Evolutionary conservation across 2,797 vertebrate species (phyloP).

Genomic region (Pipistrellus kuhlii): DNA sequence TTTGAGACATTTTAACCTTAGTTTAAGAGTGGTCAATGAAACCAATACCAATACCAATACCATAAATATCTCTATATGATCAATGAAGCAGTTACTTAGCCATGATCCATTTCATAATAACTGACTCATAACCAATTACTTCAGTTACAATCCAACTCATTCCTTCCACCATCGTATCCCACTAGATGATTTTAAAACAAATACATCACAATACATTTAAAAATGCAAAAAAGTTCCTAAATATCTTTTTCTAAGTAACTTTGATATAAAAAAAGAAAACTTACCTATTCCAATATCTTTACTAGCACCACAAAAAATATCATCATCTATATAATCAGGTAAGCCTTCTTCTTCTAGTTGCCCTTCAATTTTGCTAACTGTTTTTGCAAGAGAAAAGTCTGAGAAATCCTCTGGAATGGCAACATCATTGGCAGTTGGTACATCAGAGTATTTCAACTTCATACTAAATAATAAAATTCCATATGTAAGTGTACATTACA

Average conservation of each 20-base stretch:
- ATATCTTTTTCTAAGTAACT: conserved; percentile 47
- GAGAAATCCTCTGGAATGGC: conserved; percentile 87
- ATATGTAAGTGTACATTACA: not conserved
- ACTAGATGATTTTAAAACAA: conserved; percentile 47
- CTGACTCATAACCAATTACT: not conserved
- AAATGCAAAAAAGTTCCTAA: not conserved
- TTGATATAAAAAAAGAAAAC: conserved; percentile 65
- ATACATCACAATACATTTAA: not conserved
- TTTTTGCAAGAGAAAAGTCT: conserved; percentile 91
- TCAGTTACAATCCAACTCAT: not conserved
- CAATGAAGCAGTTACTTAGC: not conserved
- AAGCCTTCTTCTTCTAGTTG: conserved; percentile 87
- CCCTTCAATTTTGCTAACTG: conserved; percentile 90
- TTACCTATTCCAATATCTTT: conserved; percentile 91
- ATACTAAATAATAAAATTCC: conserved; percentile 80
- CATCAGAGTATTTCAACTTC: conserved; percentile 85
- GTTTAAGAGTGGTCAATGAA: conserved; percentile 29
- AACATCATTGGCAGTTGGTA: conserved; percentile 82
- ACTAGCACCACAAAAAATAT: conserved; percentile 85
- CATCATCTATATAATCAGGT: conserved; percentile 86
- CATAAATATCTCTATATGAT: too few relatives aligned
- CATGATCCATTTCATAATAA: not conserved
- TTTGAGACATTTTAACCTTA: conserved; percentile 28
- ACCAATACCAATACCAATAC: not conserved
- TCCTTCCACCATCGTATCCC: not conserved